A percentile compares a stretch with the other conserved stretches of the same genome.
phyloP scores from a whole-genome alignment of 1,140 invertebrate species.

The Plectus sambesii region DNA sequence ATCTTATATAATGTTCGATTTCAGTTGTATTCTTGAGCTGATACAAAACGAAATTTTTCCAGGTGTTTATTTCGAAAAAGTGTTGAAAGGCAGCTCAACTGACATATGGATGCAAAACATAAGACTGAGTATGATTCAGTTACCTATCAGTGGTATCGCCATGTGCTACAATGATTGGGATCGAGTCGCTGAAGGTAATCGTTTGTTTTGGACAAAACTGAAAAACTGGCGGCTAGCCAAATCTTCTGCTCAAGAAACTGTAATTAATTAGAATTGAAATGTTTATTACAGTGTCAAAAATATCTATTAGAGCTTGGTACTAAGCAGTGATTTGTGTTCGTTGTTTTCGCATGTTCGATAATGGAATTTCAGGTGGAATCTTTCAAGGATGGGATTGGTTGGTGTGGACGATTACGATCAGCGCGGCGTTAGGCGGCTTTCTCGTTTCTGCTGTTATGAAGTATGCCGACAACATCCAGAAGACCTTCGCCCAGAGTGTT shows the following conservation, averaged over 20 bases:
- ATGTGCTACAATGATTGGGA: constrained; percentile 35
- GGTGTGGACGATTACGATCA: constrained; percentile 66
- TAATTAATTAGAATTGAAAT: no score
- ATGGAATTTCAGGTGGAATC: constrained; percentile 33
- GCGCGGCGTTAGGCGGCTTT: constrained; percentile 75
- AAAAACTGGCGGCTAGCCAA: no score
- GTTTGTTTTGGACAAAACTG: constrained; percentile 2
- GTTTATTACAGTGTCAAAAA: no score
- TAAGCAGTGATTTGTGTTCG: no score
- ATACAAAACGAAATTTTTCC: constrained; percentile 7
- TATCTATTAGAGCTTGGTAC: no score
- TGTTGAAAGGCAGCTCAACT: constrained; percentile 28
- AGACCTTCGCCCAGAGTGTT: constrained; percentile 48
- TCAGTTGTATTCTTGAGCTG: no score
- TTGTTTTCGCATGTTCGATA: no score
- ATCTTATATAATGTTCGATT: no score
- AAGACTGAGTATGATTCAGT: constrained; percentile 32
- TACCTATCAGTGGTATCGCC: constrained; percentile 29
- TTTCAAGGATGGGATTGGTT: constrained; percentile 65
- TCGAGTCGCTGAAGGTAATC: constrained; percentile 27
- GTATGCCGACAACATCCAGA: constrained; percentile 89
- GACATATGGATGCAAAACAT: constrained; percentile 44
- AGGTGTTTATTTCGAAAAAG: constrained; percentile 43
- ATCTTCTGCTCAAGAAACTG: no score
- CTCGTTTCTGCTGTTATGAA: constrained; percentile 88